These are phyloP conservation scores for Labeo catla DNA, from an alignment of 2,113 vertebrate species.

Conservation along the genomic window DNA sequence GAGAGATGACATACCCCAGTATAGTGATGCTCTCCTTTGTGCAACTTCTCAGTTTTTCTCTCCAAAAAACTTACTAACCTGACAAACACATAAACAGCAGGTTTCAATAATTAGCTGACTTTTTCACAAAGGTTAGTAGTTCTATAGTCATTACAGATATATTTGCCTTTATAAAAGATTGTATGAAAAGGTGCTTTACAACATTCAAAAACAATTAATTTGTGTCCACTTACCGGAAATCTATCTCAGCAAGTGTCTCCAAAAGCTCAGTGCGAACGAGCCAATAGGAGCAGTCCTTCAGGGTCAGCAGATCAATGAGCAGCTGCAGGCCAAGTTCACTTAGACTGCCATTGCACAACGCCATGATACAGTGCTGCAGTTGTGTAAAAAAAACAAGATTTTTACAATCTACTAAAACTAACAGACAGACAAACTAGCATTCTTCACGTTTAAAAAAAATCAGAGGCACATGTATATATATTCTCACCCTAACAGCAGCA, in stretches of 20 bases:
- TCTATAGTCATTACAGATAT: background rate
- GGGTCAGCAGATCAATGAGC: conserved; percentile 83
- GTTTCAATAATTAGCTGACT: background rate
- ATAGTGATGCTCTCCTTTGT: conserved; percentile 91
- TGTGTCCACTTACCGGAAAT: conserved; percentile 83
- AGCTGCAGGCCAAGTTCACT: conserved; percentile 91
- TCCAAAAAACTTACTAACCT: conserved; percentile 93
- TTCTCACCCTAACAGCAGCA: conserved; percentile 89
- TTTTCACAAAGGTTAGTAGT: background rate
- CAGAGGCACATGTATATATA: background rate
- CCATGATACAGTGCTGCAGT: conserved; percentile 89
- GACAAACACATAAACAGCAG: conserved; percentile 23
- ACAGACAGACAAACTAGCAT: background rate
- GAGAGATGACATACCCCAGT: conserved; percentile 81
- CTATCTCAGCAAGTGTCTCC: conserved; percentile 92
- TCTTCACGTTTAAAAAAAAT: background rate
- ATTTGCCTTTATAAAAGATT: background rate
- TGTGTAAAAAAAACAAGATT: background rate
- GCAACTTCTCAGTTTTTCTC: conserved; percentile 82
- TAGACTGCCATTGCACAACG: conserved; percentile 86
- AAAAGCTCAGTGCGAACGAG: conserved; percentile 93
- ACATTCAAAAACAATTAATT: background rate
- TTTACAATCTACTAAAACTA: background rate
- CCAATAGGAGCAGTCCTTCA: conserved; percentile 93
- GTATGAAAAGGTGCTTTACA: background rate